Conservation (phyloP, 2,888 invertebrate genomes). For the Epinotia demarniana region DNA sequence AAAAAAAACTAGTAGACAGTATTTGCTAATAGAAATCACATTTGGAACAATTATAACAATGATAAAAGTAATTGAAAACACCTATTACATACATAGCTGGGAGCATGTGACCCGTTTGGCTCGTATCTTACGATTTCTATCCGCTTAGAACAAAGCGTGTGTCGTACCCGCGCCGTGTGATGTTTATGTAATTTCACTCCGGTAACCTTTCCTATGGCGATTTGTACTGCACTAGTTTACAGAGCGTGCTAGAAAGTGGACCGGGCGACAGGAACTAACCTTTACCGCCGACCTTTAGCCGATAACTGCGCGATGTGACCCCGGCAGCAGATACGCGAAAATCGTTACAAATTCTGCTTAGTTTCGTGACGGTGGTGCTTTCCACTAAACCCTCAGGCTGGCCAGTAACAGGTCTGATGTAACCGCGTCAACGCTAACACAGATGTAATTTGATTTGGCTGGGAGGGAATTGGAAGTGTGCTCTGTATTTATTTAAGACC, state of each 20-base stretch:
- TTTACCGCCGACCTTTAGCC: conserved; percentile 75
- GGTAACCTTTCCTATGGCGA: conserved; percentile 56
- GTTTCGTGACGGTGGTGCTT: conserved; percentile 42
- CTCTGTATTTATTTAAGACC: background rate
- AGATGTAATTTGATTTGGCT: background rate
- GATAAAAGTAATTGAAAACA: background rate
- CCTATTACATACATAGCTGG: background rate
- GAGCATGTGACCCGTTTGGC: conserved; percentile 25
- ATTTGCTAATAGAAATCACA: background rate
- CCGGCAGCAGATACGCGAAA: conserved; percentile 68
- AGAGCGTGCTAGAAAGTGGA: conserved; percentile 74
- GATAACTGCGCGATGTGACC: conserved; percentile 68
- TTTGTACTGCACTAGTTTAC: conserved; percentile 74
- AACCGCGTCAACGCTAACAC: conserved; percentile 16
- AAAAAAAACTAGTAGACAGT: background rate
- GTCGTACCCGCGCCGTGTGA: conserved; percentile 40
- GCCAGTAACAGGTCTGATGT: conserved; percentile 43
- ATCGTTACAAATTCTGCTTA: conserved; percentile 72
- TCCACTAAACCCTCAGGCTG: conserved; percentile 40
- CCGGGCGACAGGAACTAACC: conserved; percentile 76
- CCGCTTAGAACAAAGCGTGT: conserved; percentile 42
- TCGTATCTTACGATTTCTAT: conserved; percentile 40
- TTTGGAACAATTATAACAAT: background rate
- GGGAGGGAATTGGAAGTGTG: background rate
- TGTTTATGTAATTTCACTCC: conserved; percentile 47